phyloP scores from a whole-genome alignment of 1,140 invertebrate species.

The Ceratina calcarata region DNA sequence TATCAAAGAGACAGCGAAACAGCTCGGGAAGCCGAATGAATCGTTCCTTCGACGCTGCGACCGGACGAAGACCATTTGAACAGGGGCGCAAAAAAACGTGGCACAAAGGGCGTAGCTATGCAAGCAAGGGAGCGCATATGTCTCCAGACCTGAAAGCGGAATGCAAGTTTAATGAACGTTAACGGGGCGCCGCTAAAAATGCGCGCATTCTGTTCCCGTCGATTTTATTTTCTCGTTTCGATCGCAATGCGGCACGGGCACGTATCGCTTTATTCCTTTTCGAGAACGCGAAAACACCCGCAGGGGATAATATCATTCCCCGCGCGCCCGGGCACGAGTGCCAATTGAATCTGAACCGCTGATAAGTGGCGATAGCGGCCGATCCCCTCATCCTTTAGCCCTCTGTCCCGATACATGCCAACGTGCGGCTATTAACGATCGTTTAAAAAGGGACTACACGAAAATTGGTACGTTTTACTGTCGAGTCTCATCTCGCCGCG shows the following conservation, averaged over 20 bases:
- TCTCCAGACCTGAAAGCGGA: not conserved
- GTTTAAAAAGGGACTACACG: conserved; percentile 39
- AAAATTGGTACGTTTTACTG: conserved; percentile 38
- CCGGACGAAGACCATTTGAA: not conserved
- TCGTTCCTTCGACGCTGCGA: not conserved
- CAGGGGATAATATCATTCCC: conserved; percentile 32
- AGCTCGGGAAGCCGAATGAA: not conserved
- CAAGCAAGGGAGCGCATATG: not conserved
- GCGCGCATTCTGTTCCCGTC: not conserved
- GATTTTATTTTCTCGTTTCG: not conserved
- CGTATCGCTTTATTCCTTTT: conserved; percentile 22
- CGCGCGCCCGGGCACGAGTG: conserved; percentile 40
- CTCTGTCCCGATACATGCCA: conserved; percentile 42
- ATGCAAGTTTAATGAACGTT: conserved; percentile 34
- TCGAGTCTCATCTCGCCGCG: not conserved
- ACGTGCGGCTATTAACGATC: conserved; percentile 31
- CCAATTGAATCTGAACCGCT: conserved; percentile 34
- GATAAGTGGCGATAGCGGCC: conserved; percentile 30
- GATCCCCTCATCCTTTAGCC: conserved; percentile 24
- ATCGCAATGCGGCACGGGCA: conserved; percentile 9
- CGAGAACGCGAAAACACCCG: conserved; percentile 23
- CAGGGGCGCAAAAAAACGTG: not conserved
- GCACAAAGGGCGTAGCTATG: not conserved
- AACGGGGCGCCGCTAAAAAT: conserved; percentile 27
- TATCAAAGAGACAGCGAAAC: not conserved